phyloP scores from a whole-genome alignment of 2,113 vertebrate species.

The Drymodes brunneopygia region DNA sequence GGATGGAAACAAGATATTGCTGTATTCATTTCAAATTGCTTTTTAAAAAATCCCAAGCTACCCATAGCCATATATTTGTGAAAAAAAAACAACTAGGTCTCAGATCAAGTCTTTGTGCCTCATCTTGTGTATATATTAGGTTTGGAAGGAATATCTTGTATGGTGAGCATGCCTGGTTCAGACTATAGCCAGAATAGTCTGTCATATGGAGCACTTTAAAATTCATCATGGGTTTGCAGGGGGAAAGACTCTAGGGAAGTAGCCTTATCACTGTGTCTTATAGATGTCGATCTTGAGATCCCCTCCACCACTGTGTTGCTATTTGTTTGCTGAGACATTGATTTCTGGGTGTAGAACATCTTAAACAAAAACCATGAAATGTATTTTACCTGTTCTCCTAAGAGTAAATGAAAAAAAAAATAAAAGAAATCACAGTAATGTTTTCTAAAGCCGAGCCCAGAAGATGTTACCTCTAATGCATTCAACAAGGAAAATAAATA shows the following conservation, averaged over 20 bases:
- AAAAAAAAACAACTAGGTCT: not conserved
- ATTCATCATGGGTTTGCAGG: slow-evolving; percentile 31
- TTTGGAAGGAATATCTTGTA: not conserved
- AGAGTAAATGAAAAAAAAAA: not conserved
- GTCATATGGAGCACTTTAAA: not conserved
- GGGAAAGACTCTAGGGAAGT: not conserved
- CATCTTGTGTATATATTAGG: not conserved
- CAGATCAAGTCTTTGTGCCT: not conserved
- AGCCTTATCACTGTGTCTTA: slow-evolving; percentile 8
- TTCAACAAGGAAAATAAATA: not conserved
- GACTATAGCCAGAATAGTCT: not conserved
- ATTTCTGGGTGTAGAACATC: not conserved
- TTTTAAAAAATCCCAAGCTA: not conserved
- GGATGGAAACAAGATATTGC: not conserved
- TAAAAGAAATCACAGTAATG: not conserved
- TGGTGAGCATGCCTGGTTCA: not conserved
- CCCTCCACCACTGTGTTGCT: not conserved
- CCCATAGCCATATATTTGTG: not conserved
- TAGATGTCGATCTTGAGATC: slow-evolving; percentile 20
- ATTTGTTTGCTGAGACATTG: slow-evolving; percentile 12
- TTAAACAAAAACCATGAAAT: not conserved
- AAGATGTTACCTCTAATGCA: not conserved
- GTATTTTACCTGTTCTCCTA: not conserved
- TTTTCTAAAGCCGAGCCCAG: not conserved
- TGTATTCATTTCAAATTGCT: not conserved